Percentiles rank a stretch among this genome's conserved stretches.
phyloP scores from a whole-genome alignment of 2,113 vertebrate genomes.

The Zosterops hypoxanthus region DNA sequence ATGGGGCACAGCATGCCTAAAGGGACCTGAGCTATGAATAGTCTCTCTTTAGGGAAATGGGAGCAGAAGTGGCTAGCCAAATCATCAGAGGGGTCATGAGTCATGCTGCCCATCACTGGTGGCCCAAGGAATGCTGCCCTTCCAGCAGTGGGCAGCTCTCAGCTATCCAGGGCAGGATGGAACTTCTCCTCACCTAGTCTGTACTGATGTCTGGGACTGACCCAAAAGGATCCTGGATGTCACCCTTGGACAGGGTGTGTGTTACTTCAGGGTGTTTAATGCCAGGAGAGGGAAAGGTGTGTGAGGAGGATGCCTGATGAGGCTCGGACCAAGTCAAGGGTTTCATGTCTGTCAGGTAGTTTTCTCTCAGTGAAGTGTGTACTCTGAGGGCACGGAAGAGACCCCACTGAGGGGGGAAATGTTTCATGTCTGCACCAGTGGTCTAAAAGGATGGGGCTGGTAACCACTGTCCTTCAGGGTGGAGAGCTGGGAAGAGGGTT shows the following conservation, averaged over 20 bases:
- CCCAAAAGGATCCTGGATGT: not conserved
- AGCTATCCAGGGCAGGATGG: not conserved
- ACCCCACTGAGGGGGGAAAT: not conserved
- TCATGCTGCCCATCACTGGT: not conserved
- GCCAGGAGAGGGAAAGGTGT: rapidly evolving
- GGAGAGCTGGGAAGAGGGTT: not conserved
- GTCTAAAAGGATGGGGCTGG: not conserved
- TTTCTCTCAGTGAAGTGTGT: not conserved
- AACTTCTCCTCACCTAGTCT: not conserved
- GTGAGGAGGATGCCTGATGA: rapidly evolving
- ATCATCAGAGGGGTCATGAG: not conserved
- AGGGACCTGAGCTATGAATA: not conserved
- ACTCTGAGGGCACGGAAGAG: not conserved
- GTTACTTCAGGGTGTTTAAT: not conserved
- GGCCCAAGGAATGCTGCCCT: not conserved
- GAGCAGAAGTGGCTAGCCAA: constrained; percentile 2
- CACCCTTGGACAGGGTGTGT: not conserved
- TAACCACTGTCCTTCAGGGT: not conserved
- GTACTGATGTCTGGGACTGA: not conserved
- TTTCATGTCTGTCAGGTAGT: not conserved
- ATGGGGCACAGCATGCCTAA: not conserved
- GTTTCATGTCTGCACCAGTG: not conserved
- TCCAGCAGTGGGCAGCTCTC: not conserved
- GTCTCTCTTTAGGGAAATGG: not conserved
- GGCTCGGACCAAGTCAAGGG: not conserved